Percentiles rank a stretch among this genome's conserved stretches.
phyloP scores from a whole-genome alignment of 2,888 invertebrate species.

The Torymus tubicola region DNA sequence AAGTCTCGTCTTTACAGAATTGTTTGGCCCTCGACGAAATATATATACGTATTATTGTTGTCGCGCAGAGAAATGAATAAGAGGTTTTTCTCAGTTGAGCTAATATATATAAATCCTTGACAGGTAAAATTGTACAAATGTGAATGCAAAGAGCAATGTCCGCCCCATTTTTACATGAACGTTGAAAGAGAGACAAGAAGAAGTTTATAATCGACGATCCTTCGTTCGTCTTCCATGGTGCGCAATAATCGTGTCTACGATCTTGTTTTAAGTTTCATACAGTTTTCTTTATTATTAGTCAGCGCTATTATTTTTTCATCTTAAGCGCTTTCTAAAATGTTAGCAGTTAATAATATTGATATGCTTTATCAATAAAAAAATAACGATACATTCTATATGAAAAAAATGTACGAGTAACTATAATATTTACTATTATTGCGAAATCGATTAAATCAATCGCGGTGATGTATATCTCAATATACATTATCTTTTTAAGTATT shows the following conservation, averaged over 20 bases:
- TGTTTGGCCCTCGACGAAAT: slow-evolving; percentile 11
- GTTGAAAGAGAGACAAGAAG: slow-evolving; percentile 8
- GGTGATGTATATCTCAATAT: not conserved
- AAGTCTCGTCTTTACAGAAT: slow-evolving; percentile 39
- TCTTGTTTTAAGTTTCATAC: slow-evolving; percentile 31
- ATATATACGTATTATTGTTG: slow-evolving; percentile 14
- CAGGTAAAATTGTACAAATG: slow-evolving; percentile 54
- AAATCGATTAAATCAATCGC: not conserved
- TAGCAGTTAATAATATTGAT: too few species aligned
- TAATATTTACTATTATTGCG: too few species aligned
- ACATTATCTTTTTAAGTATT: too few species aligned
- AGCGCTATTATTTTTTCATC: slow-evolving; percentile 5
- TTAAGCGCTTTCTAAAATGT: slow-evolving; percentile 20
- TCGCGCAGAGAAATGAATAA: slow-evolving; percentile 26
- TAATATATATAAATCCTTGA: slow-evolving; percentile 36
- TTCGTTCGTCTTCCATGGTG: slow-evolving; percentile 57
- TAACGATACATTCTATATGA: too few species aligned
- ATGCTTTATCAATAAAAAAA: too few species aligned
- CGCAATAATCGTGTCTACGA: slow-evolving; percentile 50
- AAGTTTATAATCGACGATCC: slow-evolving; percentile 50
- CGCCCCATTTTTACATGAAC: slow-evolving; percentile 51
- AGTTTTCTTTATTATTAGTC: slow-evolving; percentile 33
- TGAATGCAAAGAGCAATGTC: slow-evolving; percentile 53
- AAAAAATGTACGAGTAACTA: too few species aligned
- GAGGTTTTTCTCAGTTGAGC: slow-evolving; percentile 20